Evolutionary conservation across 2,797 vertebrate genomes (phyloP).

Genomic region (Furcifer pardalis): DNA sequence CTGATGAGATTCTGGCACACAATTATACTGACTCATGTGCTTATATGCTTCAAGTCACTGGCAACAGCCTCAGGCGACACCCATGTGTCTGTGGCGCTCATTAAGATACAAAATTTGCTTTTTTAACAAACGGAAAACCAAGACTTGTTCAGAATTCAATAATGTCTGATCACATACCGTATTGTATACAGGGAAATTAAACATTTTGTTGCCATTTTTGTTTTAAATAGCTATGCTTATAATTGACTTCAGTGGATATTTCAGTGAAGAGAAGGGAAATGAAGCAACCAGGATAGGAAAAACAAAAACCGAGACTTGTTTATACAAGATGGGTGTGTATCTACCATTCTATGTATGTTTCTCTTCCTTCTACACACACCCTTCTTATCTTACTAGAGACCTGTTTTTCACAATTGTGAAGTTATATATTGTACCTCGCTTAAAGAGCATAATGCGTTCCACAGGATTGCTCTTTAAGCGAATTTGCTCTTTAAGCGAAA

Average conservation of each 20-base stretch:
- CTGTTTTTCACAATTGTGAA: neutral
- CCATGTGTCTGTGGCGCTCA: neutral
- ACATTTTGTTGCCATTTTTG: neutral
- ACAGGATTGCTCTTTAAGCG: no score
- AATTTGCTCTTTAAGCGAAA: no score
- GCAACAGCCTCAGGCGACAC: constrained; percentile 1
- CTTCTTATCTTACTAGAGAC: neutral
- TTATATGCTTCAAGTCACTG: neutral
- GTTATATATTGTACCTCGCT: neutral
- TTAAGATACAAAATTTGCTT: neutral
- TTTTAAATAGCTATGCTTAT: neutral
- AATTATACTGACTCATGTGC: neutral
- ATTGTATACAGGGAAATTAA: neutral
- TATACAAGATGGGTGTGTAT: no score
- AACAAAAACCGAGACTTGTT: neutral
- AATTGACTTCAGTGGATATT: neutral
- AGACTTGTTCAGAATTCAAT: neutral
- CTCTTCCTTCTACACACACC: neutral
- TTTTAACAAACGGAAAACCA: neutral
- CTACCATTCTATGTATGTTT: neutral
- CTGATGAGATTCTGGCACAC: constrained; percentile 16
- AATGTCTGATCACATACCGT: neutral
- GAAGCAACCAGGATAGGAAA: neutral
- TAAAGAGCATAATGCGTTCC: no score
- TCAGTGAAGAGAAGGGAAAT: neutral